Base-by-base conservation (phyloP, 2,888 invertebrate species). In the Ormyrus rosae region DNA sequence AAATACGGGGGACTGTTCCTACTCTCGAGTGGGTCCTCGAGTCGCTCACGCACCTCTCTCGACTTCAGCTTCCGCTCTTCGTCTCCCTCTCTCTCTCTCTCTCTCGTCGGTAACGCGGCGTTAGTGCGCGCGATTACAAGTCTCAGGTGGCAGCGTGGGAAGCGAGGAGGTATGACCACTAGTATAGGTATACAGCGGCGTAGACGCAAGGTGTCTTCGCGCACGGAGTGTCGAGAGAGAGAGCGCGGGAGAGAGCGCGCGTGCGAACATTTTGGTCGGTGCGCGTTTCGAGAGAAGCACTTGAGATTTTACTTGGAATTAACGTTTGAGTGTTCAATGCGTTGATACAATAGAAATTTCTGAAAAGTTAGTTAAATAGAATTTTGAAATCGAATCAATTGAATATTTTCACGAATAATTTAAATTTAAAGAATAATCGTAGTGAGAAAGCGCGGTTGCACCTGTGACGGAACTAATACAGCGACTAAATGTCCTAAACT, bases 1-100 rank as follows among this genome's bases (percentile, higher is more conserved):
- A 79, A 85, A 83, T 80, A 81, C 19, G 73, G 70, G 61, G 46
- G 60, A 53, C 34, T 60, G 34, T 55, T 9, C 56, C 4, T 51
- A 56, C 60, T 2, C 11, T 13, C 6, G 51, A 13, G 51, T 73
- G 46, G 9, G 34, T 34, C n/a, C 10, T 19, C 19, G 19, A 19
- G 19, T 19, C 19, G 19, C 60, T 63, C 53, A 45, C 53, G 51
- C 45, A 45, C 51, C 55, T 55, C 9, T 46, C n/a, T 56, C 19
- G 19, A 19, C 19, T 55, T 56, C n/a, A 10, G 11, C 46, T 34
- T 5, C 51, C 11, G n/a, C 56, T 56, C 5, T 11, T 10, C 56
- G 6, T 19, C 19, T 19, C 19, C 19, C 19, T 19, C 19, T 19
- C 2, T 19, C 1, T 19, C 19, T 19, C 19, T 19, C 19, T 19